These are phyloP conservation scores for Fragum sueziense DNA, from an alignment of 2,888 invertebrate species.

Conservation along the genomic window DNA sequence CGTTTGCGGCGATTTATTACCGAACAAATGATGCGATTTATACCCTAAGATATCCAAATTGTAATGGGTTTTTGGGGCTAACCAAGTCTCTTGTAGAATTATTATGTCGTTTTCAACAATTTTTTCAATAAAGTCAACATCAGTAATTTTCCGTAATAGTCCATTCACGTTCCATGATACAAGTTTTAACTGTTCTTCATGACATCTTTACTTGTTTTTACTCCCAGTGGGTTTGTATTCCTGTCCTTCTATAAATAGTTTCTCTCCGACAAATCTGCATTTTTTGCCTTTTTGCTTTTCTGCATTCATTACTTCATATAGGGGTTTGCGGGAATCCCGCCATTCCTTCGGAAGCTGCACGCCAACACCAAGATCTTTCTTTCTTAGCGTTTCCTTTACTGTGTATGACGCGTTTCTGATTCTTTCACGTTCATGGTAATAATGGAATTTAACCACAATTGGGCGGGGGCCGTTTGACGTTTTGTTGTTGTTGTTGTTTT, in stretches of 20 bases:
- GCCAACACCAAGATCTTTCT: conserved; percentile 2
- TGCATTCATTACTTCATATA: conserved; percentile 2
- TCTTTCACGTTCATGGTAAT: conserved; percentile 1
- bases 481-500: background rate
- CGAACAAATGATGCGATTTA: background rate
- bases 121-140: conserved; percentile 8
- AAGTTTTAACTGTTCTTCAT: background rate
- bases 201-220: background rate
- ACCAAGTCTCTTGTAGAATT: background rate
- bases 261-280: conserved; percentile 17
- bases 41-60: background rate
- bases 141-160: conserved; percentile 5
- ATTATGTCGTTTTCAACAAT: background rate
- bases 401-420: background rate
- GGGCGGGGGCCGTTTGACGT: background rate
- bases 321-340: conserved; percentile 1
- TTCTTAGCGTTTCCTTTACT: conserved; percentile 5
- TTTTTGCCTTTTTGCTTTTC: conserved; percentile 8
- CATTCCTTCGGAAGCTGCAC: conserved; percentile 13
- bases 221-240: background rate
- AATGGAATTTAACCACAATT: conserved; percentile 13
- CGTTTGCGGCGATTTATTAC: background rate
- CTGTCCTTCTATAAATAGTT: conserved; percentile 15
- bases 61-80: background rate
- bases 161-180: conserved; percentile 13